Base-by-base conservation (phyloP, 2,797 vertebrate species). In the Sciurus carolinensis region DNA sequence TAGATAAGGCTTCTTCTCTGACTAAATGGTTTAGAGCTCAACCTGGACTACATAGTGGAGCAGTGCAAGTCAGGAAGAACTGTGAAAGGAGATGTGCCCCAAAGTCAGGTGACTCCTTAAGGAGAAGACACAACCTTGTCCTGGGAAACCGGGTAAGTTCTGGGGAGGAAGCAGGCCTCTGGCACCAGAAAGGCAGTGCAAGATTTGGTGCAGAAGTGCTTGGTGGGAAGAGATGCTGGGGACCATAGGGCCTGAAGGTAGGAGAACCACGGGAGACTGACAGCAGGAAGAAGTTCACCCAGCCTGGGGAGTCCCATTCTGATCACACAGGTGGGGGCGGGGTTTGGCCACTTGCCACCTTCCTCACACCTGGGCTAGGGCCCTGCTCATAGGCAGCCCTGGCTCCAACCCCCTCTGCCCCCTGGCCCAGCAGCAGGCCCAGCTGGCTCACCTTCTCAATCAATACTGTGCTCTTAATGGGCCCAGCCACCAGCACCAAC, bases 401-500 rank as follows among this genome's bases (percentile, higher is more conserved):
- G 79, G 81, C 90, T 96, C 66, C 73, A 69, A 93, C 89, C 96
- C 96, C 96, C 96, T 88, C 96, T 97, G 94, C 96, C 96, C 96
- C 77, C 71, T 80, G 90, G 95, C 95, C 97, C 86, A 95, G 94
- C 95, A 90, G 97, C 92, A 92, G 81, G 97, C 98, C 97, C 96
- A 97, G 97, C 97, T 98, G 98, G 96, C 93, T 98, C 97, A 97
- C 95, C 96, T 97, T 98, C 97, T 98, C 98, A 98, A 81, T 98
- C 98, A 98, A 97, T 98, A 98, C 97, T 76, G 95, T 52, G 90
- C 95, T 98, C 96, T 98, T 98, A 98, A 98, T 90, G 98, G 98
- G 98, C 95, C 98, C 97, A 98, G 98, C 96, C 97, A 98, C 96
- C 97, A 95, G 0, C 98, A 98, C 98, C 98, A 98, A 98, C 97